Evolutionary conservation across 2,113 vertebrate species (phyloP), one percentile per base, ranked within the genome.

Genomic region (Rallus limicola): DNA sequence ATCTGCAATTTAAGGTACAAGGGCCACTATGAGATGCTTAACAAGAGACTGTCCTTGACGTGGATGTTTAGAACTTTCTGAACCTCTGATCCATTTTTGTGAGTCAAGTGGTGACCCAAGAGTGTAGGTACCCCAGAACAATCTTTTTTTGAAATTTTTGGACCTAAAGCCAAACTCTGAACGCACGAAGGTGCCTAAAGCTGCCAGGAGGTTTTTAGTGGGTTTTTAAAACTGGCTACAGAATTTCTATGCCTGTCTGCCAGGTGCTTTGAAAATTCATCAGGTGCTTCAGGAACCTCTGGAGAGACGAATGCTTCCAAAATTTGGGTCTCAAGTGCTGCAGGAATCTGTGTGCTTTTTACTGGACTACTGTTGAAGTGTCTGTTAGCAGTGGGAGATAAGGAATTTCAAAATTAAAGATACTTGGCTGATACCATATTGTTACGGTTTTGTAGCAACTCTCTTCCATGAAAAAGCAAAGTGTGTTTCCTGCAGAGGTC

Each of bases 361-460:
- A 48, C 29, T 78, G 42, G 29, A 10, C 38, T 68, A 3, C 53
- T 8, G 8, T 24, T 53, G 24, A 34, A 31, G 28, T 18, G 44
- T 44, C 77, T 62, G 28, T 80, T 70, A 90, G 74, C 74, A 48
- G 71, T 2, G 14, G 28, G 59, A 42, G 13, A 2, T 26, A 72
- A 86, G 72, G 67, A 91, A 88, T 78, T 70, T 42, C 31, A 25
- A 82, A 90, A 87, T 87, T 68, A 86, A 78, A 82, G 64, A 19
- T 93, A 60, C 55, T 34, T 74, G 58, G 69, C 96, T 86, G 78
- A 88, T 83, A 77, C 40, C 36, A 10, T 50, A 8, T 94, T 62
- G 56, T 95, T 93, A 78, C 82, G 94, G 82, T 75, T 83, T 95
- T 88, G 76, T 64, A 91, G 77, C 81, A 78, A 40, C 55, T 83